Base-by-base conservation (phyloP, 2,888 invertebrate species). In the Scaptomyza tumidula region DNA sequence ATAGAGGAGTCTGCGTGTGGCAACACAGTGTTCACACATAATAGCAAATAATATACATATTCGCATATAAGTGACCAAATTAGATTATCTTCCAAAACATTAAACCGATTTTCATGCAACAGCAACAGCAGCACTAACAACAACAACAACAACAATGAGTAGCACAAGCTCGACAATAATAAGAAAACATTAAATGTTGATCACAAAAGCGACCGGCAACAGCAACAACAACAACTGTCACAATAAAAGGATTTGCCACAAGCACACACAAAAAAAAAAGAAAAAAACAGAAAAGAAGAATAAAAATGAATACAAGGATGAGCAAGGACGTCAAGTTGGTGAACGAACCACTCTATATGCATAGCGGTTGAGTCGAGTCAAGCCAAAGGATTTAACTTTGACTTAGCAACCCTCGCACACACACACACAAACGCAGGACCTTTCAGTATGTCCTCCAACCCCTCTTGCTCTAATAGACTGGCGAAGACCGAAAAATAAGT, bases 21-120 rank as follows among this genome's bases (percentile, higher is more conserved):
- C 13, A 57, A 52, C 39, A 39, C 53, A 53, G 70, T 62, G 62
- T 57, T 66, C 83, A 75, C 84, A 80, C 80, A 85, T 83, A 88
- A 88, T 80, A 78, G 78, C 86, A 81, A 89, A 86, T 87, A 79
- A 88, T 88, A 88, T 88, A 88, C 85, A 82, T 80, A 88, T 87
- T 86, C 90, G 90, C 91, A 91, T 90, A 91, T 90, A 90, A 91
- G 91, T 91, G 91, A 91, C 91, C 91, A 91, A 91, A 91, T 91
- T 91, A 91, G 91, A 91, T 91, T 91, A 90, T 90, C 91, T 91
- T 91, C 90, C 91, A 78, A 81, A 73, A 90, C 91, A 91, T 91
- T 91, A 81, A 90, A 89, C 90, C 82, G 82, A 89, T 90, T 90
- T 85, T 80, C 72, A 54, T 67, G 75, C 71, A 74, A 68, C 75